Base-by-base conservation (phyloP, 2,888 invertebrate species). In the Dryadula phaetusa region DNA sequence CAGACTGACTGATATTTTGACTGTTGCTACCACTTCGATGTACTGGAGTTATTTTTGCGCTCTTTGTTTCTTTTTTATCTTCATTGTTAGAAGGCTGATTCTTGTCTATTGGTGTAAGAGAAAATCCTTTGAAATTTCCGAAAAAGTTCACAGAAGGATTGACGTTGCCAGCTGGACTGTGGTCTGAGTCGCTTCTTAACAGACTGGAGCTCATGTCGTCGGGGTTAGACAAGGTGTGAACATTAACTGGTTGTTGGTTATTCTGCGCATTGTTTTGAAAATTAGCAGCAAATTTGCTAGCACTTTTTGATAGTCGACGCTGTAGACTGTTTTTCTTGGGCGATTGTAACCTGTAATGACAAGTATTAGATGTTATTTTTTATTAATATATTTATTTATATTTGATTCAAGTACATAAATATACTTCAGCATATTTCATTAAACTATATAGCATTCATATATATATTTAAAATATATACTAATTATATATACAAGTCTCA, bases 61-160 rank as follows among this genome's bases (percentile, higher is more conserved):
- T 94, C 72, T 88, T 89, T 1, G 77, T 74, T 0, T 74, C 65
- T 12, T 61, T 67, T 0, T 70, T 58, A 12, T 60, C 62, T 10
- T 74, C 70, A n/a, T 67, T 70, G 18, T 69, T 65, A 1, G 58
- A 54, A 0, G 70, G 53, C 16, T 62, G 67, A 54, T 76, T 68
- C 72, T 73, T 75, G 6, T 76, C 93, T 0, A 95, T 90, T 0
- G 96, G 96, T 0, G 95, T 94, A 52, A 98, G 93, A 0, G 96
- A 95, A 85, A 97, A 98, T 0, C 97, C 97, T 86, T 96, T 97
- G 88, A 97, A 97, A 78, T 97, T 96, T 0, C 97, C 97, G 83
- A 97, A 97, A 87, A 97, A 95, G 77, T 95, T 95, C 69, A 93
- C 87, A 37, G 93, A 82, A 53, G 93, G 90, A 74, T 91, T 92